Base-by-base conservation (phyloP, 2,113 vertebrate species). In the Piliocolobus tephrosceles region DNA sequence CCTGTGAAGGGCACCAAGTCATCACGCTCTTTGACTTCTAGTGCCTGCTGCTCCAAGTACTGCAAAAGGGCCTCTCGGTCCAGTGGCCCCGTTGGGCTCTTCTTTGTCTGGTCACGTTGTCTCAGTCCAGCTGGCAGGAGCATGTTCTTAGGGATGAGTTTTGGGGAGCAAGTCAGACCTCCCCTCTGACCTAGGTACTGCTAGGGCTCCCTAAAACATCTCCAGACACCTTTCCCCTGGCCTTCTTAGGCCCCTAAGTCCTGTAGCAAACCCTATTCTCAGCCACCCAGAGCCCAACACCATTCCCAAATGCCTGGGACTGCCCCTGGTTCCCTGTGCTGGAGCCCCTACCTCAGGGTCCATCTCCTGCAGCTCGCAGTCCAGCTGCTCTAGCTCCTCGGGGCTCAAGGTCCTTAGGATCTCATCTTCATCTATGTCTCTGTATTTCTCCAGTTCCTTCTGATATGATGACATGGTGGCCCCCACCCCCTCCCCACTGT, bases 361-460 rank as follows among this genome's bases (percentile, higher is more conserved):
- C 99, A 99, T 99, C 98, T 99, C 99, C 96, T 99, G 98, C 90
- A 99, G 99, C 94, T 99, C 99, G 43, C 80, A 90, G 84, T 99
- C 99, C 95, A 99, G 99, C 98, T 99, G 98, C 0, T 99, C 99
- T 97, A 99, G 98, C 98, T 99, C 99, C 84, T 99, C 99, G 0
- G 99, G 97, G 1, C 99, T 99, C 98, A 99, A 98, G 91, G 99
- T 99, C 97, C 5, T 98, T 94, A 99, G 99, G 99, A 99, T 99
- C 95, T 99, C 99, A 97, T 99, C 99, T 99, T 99, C 99, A 9
- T 99, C 99, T 30, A 99, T 99, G 98, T 99, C 99, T 97, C 99
- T 99, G 96, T 99, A 99, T 96, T 99, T 99, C 97, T 99, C 99
- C 94, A 99, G 96, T 83, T 99, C 99, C 95, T 99, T 98, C 79